Conservation (phyloP, 2,113 vertebrate genomes). For the Siniperca knerii region DNA sequence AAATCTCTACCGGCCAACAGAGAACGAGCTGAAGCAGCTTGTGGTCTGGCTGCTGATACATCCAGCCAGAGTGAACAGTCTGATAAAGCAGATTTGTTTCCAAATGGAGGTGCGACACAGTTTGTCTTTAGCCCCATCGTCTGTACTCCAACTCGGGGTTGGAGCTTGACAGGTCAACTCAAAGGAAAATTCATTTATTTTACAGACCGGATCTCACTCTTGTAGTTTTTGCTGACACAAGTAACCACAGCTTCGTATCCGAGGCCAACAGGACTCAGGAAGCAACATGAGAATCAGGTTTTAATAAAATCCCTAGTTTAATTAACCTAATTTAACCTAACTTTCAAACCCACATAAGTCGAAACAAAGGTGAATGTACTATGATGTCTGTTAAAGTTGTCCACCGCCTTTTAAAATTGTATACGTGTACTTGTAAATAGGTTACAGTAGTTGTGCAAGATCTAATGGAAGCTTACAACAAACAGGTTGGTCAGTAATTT, state of each 20-base stretch:
- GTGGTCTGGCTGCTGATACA: constrained; percentile 9
- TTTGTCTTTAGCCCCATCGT: neutral
- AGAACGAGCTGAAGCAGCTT: constrained; percentile 5
- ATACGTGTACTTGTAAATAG: too few relatives aligned
- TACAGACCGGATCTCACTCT: neutral
- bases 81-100: constrained; percentile 20
- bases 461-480: too few relatives aligned
- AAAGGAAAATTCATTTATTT: neutral
- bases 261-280: neutral
- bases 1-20: neutral
- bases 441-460: too few relatives aligned
- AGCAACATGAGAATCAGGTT: neutral
- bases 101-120: constrained; percentile 11
- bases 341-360: too few relatives aligned
- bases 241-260: neutral
- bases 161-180: neutral
- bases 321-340: too few relatives aligned
- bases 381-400: too few relatives aligned
- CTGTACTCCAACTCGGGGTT: neutral
- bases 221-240: neutral
- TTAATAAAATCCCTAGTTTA: neutral
- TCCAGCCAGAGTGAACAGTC: neutral
- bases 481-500: too few relatives aligned
- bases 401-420: too few relatives aligned
- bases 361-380: too few relatives aligned